Conservation (phyloP, 2,888 invertebrate species). For the Argynnis bischoffii region DNA sequence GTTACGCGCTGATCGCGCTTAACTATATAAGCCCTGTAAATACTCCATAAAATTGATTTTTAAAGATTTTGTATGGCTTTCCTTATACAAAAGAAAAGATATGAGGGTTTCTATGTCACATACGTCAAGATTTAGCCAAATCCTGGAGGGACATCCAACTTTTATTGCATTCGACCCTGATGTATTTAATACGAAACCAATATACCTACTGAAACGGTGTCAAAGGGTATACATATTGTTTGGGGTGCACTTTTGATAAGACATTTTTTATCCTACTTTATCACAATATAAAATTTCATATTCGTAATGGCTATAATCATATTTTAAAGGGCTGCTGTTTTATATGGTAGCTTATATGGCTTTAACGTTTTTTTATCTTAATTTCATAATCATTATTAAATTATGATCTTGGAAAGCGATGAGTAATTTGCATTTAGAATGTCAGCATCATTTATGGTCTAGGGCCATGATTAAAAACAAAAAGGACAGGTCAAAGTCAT, state of each 20-base stretch:
- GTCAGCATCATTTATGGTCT: conserved; percentile 61
- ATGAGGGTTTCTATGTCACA: conserved; percentile 74
- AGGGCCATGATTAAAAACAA: conserved; percentile 51
- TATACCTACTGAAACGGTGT: conserved; percentile 60
- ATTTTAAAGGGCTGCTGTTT: not conserved
- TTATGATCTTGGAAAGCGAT: conserved; percentile 56
- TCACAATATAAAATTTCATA: not conserved
- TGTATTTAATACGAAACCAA: conserved; percentile 71
- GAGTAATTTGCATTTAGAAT: conserved; percentile 67
- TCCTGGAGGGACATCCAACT: conserved; percentile 74
- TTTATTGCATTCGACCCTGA: conserved; percentile 77
- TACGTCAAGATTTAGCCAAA: conserved; percentile 78
- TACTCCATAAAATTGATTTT: conserved; percentile 66
- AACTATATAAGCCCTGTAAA: conserved; percentile 32
- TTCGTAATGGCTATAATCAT: not conserved
- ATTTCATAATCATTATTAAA: conserved; percentile 55
- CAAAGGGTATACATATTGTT: conserved; percentile 60
- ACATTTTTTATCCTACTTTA: conserved; percentile 3
- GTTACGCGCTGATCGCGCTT: conserved; percentile 37
- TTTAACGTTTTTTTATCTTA: conserved; percentile 46
- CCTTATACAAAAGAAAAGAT: conserved; percentile 64
- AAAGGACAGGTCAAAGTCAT: conserved; percentile 53
- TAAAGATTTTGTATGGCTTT: conserved; percentile 58
- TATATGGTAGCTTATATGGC: conserved; percentile 34
- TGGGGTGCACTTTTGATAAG: conserved; percentile 39